Base-by-base conservation (phyloP, 2,888 invertebrate genomes). In the Abrostola tripartita region DNA sequence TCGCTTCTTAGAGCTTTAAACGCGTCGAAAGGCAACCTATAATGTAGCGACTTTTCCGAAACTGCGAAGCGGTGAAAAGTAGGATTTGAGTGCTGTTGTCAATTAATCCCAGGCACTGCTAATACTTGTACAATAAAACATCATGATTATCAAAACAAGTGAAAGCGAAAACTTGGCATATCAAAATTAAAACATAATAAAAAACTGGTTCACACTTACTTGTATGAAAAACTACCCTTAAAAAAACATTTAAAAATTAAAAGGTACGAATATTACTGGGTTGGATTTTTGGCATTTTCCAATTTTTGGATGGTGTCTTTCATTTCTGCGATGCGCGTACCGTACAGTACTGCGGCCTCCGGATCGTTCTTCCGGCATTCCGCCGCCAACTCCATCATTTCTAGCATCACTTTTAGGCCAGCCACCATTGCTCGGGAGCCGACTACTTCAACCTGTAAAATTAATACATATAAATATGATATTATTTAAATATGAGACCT, bases 311-410 rank as follows among this genome's bases (percentile, higher is more conserved):
- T 74, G 4, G 49, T 36, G 7, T 62, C 66, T 50, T 40, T 66
- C 0, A 73, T 37, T 5, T 70, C 60, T 5, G 51, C 50, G 1
- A 73, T 74, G 10, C 52, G 59, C 14, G 60, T 44, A 4, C 62
- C 47, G 24, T 73, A 63, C 2, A 52, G 14, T 1, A 35, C 36
- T 2, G 10, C 24, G 7, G 61, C 60, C 7, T 66, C 71, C 7
- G 73, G 66, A 10, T 70, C 71, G 35, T 61, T 70, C 54, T 60
- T 61, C 8, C 61, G 52, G 42, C 61, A 73, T 24, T 76, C 69
- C 36, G 57, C 40, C 0, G 63, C 76, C 7, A 73, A 40, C 11
- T 75, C 75, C 76, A 75, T 76, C 75, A 75, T 75, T 2, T 69
- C 73, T 7, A 36, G 14, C 76, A 75, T 75, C 1, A 61, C 49